phyloP scores from a whole-genome alignment of 2,888 invertebrate genomes.

The Arctia plantaginis region DNA sequence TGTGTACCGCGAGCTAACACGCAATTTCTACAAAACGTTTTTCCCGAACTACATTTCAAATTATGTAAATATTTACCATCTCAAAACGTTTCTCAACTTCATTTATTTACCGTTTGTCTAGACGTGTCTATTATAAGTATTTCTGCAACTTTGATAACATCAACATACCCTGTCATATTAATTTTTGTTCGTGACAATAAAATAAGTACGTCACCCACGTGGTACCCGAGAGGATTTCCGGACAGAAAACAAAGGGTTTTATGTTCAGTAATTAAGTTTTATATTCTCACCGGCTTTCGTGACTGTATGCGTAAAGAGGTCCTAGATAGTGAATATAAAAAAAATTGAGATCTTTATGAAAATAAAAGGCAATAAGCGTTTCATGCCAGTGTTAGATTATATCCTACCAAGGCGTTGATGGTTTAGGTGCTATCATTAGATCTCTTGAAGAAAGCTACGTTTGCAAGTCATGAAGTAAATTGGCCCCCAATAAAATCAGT shows the following conservation, averaged over 20 bases:
- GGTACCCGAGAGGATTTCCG: too few species aligned
- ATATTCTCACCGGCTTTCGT: background rate
- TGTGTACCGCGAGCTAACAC: background rate
- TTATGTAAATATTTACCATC: background rate
- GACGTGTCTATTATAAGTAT: slow-evolving; percentile 1
- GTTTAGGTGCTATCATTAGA: slow-evolving; percentile 13
- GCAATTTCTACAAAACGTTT: background rate
- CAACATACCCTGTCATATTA: background rate
- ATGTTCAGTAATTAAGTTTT: background rate
- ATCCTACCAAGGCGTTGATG: background rate
- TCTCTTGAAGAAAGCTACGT: slow-evolving; percentile 20
- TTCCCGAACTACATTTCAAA: background rate
- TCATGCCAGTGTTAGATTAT: background rate
- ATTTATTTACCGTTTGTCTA: slow-evolving; percentile 5
- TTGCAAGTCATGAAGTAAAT: slow-evolving; percentile 40
- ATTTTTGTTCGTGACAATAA: background rate
- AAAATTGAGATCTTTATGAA: background rate
- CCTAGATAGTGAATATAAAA: background rate
- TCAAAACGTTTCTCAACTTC: background rate
- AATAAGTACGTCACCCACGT: too few species aligned
- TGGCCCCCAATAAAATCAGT: slow-evolving; percentile 21
- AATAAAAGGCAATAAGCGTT: background rate
- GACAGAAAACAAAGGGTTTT: too few species aligned
- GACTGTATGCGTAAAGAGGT: background rate
- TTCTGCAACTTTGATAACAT: slow-evolving; percentile 5